Base-by-base conservation (phyloP, 2,888 invertebrate species). In the Nomada fabriciana region DNA sequence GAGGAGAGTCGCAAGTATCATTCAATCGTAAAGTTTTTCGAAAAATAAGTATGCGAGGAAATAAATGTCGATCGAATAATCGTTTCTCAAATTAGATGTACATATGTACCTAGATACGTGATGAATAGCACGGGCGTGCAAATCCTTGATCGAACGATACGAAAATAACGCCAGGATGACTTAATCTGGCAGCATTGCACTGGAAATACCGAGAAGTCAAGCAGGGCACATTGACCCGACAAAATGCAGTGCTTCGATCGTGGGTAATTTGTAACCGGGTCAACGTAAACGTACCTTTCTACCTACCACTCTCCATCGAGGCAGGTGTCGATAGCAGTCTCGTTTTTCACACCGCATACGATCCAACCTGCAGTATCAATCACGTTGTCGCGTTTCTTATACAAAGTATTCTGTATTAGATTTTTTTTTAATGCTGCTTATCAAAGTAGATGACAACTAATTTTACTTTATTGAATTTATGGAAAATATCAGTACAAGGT, bases 231-330 rank as follows among this genome's bases (percentile, higher is more conserved):
- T 78, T 79, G 85, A 85, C 83, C 83, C 78, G 55, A 70, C 76
- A 59, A 76, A 83, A 72, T 61, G 65, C 59, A 60, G 50, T n/a
- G 69, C 57, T 76, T 76, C 83, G 83, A 83, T 83, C 83, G 73
- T 73, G 83, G 76, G 60, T 83, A 68, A 84, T 79, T 84, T 72
- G 72, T 76, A 79, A 76, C 82, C 76, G 63, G 82, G 83, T 82
- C 79, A 84, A 68, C 83, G 76, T 78, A 65, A 78, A 69, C 50
- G 68, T 55, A 72, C 82, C 77, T 76, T 75, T 77, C 83, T 76
- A 70, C 80, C 71, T 25, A 50, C 65, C 63, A 53, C 47, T 60
- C 42, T 36, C 13, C n/a, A 63, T 59, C 60, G 11, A 11, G 15
- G 36, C 53, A 20, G 43, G 65, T 68, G 70, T 75, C 70, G 52